Evolutionary conservation across 2,888 invertebrate species (phyloP), one percentile per base, ranked within the genome.

Genomic region (Hypselothyrea guttata): DNA sequence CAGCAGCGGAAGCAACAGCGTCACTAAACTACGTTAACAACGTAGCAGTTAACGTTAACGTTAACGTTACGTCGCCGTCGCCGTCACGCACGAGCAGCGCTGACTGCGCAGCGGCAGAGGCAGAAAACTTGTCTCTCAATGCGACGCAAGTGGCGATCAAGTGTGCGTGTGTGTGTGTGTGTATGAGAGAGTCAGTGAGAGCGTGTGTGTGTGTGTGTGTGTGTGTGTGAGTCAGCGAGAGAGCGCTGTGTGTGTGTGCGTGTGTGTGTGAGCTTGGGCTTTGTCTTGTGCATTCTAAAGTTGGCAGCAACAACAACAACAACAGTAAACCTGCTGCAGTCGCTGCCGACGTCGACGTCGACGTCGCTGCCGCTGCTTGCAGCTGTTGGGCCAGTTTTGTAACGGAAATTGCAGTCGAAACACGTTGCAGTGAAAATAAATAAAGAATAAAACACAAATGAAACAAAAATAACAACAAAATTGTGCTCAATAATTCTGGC

Each of bases 361-460:
- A n/a, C 13, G 22, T 41, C 22, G 45, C 11, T 31, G 51, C 37
- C 13, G 47, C 45, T 38, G 57, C 52, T 47, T 45, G 51, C 47
- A 62, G 74, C 69, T 48, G 55, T 65, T 59, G 63, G 75, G 73
- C 71, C 78, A 75, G 75, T 70, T 77, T 78, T 82, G 78, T 82
- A 78, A 78, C 78, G 78, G 78, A 78, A 82, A 78, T 78, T 82
- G 73, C 53, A 79, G 67, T 71, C 76, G 54, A 63, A 65, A 49
- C 79, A 76, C 76, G 79, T 78, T 59, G 55, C n/a, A n/a, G n/a
- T n/a, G n/a, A n/a, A n/a, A n/a, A n/a, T n/a, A n/a, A n/a, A n/a
- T n/a, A n/a, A n/a, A n/a, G n/a, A n/a, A n/a, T n/a, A n/a, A n/a
- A n/a, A n/a, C n/a, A n/a, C n/a, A n/a, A n/a, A n/a, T n/a, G n/a